Evolutionary conservation across 2,888 invertebrate species (phyloP).

Genomic region (Scrobipalpa costella): DNA sequence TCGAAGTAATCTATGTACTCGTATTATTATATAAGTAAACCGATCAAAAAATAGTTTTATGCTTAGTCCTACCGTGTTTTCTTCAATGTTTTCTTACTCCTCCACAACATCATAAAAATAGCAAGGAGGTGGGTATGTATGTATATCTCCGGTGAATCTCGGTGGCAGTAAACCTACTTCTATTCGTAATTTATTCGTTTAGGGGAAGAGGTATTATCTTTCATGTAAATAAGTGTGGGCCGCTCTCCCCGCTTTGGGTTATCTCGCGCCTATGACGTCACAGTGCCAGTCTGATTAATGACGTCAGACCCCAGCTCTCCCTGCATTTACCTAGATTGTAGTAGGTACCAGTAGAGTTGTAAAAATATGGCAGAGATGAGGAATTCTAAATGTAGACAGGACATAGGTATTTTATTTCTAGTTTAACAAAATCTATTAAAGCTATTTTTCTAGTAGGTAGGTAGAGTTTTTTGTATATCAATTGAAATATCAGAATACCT

Average conservation of each 20-base stretch:
- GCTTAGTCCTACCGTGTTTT: too few species aligned
- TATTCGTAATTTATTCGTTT: conserved; percentile 42
- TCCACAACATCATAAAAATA: not conserved
- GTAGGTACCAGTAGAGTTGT: not conserved
- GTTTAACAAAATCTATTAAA: too few species aligned
- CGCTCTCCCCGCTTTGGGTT: conserved; percentile 41
- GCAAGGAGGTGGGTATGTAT: not conserved
- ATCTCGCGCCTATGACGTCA: conserved; percentile 54
- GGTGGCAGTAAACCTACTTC: conserved; percentile 15
- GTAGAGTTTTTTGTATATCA: too few species aligned
- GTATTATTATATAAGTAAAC: too few species aligned
- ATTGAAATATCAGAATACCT: too few species aligned
- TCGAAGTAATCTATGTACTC: too few species aligned
- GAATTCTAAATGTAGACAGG: too few species aligned
- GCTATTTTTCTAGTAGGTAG: too few species aligned
- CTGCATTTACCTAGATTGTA: not conserved
- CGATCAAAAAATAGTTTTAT: too few species aligned
- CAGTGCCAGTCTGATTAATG: conserved; percentile 52
- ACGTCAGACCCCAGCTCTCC: conserved; percentile 46
- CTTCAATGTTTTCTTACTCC: too few species aligned
- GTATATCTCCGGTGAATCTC: not conserved
- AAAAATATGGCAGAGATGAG: too few species aligned
- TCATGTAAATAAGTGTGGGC: conserved; percentile 46
- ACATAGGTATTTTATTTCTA: too few species aligned
- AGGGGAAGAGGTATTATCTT: conserved; percentile 42